Conservation (phyloP, 2,113 vertebrate species). For the Siniperca chuatsi region DNA sequence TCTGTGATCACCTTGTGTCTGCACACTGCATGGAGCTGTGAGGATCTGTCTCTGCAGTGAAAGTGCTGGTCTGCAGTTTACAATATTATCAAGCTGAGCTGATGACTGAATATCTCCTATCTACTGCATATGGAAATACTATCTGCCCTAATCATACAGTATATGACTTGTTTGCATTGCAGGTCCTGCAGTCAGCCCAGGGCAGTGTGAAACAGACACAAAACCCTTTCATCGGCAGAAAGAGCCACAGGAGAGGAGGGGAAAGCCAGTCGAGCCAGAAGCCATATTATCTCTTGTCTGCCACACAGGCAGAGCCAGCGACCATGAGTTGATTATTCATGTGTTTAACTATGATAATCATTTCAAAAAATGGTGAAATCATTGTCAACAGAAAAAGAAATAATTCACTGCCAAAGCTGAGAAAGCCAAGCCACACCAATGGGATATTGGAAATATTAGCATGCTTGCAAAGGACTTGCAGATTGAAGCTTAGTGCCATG, state of each 20-base stretch:
- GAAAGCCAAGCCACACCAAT: slow-evolving; percentile 72
- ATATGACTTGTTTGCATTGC: slow-evolving; percentile 67
- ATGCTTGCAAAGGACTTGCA: slow-evolving; percentile 72
- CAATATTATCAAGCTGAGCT: slow-evolving; percentile 42
- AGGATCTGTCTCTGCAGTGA: slow-evolving; percentile 69
- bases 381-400: slow-evolving; percentile 65
- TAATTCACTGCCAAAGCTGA: slow-evolving; percentile 59
- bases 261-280: slow-evolving; percentile 79
- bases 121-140: slow-evolving; percentile 58
- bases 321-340: slow-evolving; percentile 67
- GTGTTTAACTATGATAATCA: slow-evolving; percentile 65
- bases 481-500: slow-evolving; percentile 49
- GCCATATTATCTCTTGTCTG: slow-evolving; percentile 71
- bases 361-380: slow-evolving; percentile 60
- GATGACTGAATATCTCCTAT: slow-evolving; percentile 48
- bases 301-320: slow-evolving; percentile 69
- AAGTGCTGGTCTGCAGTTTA: slow-evolving; percentile 55
- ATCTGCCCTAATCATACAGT: slow-evolving; percentile 43
- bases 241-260: slow-evolving; percentile 79
- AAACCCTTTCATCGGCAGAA: slow-evolving; percentile 84
- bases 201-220: slow-evolving; percentile 85
- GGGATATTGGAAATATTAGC: slow-evolving; percentile 59
- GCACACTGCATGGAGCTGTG: slow-evolving; percentile 82
- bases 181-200: slow-evolving; percentile 78
- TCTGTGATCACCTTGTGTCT: slow-evolving; percentile 84